A percentile compares a stretch with the other conserved stretches of the same genome.
phyloP scores from a whole-genome alignment of 2,113 vertebrate genomes.

The Ranitomeya imitator region DNA sequence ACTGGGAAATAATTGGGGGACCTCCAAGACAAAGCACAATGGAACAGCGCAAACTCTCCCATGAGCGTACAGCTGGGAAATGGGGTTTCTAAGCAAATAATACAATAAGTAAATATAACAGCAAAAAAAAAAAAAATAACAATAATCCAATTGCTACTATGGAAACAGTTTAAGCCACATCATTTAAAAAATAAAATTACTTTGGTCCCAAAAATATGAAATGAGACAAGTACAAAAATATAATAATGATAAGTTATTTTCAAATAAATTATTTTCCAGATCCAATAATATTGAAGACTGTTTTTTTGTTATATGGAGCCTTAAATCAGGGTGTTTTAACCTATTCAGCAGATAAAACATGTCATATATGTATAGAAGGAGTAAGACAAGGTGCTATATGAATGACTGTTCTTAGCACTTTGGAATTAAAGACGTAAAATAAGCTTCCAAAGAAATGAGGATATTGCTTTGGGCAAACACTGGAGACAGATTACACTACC shows the following conservation, averaged over 20 bases:
- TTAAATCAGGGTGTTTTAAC: neutral
- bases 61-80: neutral
- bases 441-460: slow-evolving; percentile 19
- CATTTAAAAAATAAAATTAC: slow-evolving; percentile 1
- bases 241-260: neutral
- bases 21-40: neutral
- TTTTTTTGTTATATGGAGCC: neutral
- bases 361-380: neutral
- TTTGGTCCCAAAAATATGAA: slow-evolving; percentile 13
- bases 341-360: neutral
- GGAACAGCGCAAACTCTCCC: neutral
- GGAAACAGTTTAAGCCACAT: slow-evolving; percentile 15
- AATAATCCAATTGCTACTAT: neutral
- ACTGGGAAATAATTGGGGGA: neutral
- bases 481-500: slow-evolving; percentile 20
- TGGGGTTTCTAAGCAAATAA: neutral
- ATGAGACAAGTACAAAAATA: neutral
- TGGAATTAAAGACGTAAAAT: slow-evolving; percentile 14
- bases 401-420: slow-evolving; percentile 1
- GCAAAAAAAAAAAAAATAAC: neutral
- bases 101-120: neutral
- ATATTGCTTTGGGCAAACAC: slow-evolving; percentile 43
- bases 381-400: neutral
- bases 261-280: neutral
- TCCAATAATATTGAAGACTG: neutral